These are phyloP conservation scores for Drosophila gaucha DNA, from an alignment of 2,888 invertebrate species.

Conservation along the genomic window DNA sequence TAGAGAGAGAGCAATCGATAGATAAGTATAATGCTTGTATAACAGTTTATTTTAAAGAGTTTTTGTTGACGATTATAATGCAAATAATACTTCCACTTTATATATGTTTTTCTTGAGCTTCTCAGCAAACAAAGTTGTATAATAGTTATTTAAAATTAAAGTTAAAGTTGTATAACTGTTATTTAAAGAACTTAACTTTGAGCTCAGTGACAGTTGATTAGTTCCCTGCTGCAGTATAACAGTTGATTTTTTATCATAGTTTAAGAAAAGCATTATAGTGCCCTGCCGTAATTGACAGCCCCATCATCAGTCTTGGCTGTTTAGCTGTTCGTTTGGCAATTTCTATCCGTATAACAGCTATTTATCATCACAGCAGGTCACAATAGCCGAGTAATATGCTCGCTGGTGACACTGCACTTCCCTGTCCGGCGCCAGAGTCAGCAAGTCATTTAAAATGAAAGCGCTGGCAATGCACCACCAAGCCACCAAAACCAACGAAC, in stretches of 20 bases:
- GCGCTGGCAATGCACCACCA: conserved; percentile 39
- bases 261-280: conserved; percentile 13
- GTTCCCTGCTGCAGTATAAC: neutral
- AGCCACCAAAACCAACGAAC: neutral
- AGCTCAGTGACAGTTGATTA: neutral
- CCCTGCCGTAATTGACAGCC: conserved; percentile 55
- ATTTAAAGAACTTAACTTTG: too few relatives aligned
- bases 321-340: conserved; percentile 40
- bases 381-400: conserved; percentile 30
- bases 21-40: too few relatives aligned
- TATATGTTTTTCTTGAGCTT: too few relatives aligned
- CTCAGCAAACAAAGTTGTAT: too few relatives aligned
- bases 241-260: neutral
- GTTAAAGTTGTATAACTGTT: too few relatives aligned
- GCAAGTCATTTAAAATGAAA: conserved; percentile 75
- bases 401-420: conserved; percentile 54
- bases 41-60: too few relatives aligned
- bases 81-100: too few relatives aligned
- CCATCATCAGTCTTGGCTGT: conserved; percentile 44
- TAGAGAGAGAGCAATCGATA: too few relatives aligned
- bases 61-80: too few relatives aligned
- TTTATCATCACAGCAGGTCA: conserved; percentile 60
- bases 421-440: conserved; percentile 26
- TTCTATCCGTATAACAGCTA: conserved; percentile 49
- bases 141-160: too few relatives aligned